These are phyloP conservation scores for Zaprionus africanus DNA, from an alignment of 1,140 invertebrate genomes.

Conservation along the genomic window DNA sequence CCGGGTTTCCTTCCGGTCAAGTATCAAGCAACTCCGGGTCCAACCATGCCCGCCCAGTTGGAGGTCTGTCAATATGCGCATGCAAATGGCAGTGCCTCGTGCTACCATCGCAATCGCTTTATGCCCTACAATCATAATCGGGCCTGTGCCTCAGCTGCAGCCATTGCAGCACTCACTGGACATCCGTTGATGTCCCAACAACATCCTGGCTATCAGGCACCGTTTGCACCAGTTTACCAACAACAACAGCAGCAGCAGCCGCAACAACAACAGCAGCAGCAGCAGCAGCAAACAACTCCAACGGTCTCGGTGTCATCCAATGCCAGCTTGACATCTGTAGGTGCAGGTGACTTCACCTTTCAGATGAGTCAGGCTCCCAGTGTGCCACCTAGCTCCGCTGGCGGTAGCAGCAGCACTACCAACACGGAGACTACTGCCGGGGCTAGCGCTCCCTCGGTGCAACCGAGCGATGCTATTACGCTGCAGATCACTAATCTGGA, in stretches of 20 bases:
- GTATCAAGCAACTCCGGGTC: conserved; percentile 14
- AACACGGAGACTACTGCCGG: neutral
- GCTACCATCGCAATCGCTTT: conserved; percentile 65
- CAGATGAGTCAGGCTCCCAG: neutral
- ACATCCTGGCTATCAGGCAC: conserved; percentile 14
- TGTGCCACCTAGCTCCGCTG: conserved; percentile 4
- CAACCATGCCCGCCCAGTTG: conserved; percentile 22
- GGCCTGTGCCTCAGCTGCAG: conserved; percentile 49
- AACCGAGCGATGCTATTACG: conserved; percentile 63
- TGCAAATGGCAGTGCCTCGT: conserved; percentile 48
- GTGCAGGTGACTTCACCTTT: neutral
- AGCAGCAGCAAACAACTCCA: conserved; percentile 5
- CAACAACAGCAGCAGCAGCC: conserved; percentile 11
- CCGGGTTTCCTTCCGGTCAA: conserved; percentile 40
- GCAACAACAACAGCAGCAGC: conserved; percentile 6
- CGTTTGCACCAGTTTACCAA: conserved; percentile 17
- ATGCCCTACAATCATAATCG: conserved; percentile 74
- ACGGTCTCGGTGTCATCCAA: neutral
- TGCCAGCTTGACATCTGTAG: neutral
- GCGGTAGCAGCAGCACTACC: neutral
- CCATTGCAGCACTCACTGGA: conserved; percentile 45
- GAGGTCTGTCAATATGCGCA: conserved; percentile 61
- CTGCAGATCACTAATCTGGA: conserved; percentile 84
- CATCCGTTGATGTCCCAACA: conserved; percentile 35
- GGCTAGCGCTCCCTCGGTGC: neutral